A percentile compares a stretch with the other conserved stretches of the same genome.
Evolutionary conservation across 2,113 vertebrate species (phyloP).

Genomic region (Semnornis frantzii): DNA sequence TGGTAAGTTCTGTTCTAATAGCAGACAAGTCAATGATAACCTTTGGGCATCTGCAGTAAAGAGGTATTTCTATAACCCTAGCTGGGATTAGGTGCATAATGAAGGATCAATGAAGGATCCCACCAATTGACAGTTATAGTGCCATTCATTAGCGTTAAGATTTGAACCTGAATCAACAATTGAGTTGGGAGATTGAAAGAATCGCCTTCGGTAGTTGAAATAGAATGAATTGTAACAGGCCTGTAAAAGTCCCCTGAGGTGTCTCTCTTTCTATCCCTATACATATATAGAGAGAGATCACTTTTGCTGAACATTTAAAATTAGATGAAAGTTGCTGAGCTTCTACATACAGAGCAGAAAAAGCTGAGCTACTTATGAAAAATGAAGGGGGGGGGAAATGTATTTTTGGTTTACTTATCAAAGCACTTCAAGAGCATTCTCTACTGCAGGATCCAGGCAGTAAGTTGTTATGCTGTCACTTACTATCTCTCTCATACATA

Average conservation of each 20-base stretch:
- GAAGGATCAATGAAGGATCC: constrained; percentile 37
- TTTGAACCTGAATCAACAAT: constrained; percentile 49
- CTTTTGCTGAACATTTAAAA: constrained; percentile 32
- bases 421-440: constrained; percentile 11
- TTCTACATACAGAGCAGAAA: constrained; percentile 2
- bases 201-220: neutral
- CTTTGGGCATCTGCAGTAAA: constrained; percentile 30
- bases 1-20: neutral
- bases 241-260: constrained; percentile 27
- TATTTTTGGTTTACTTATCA: constrained; percentile 7
- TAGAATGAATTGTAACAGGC: neutral
- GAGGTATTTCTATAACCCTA: constrained; percentile 38
- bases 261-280: neutral
- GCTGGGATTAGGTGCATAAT: constrained; percentile 41
- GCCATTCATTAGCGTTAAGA: constrained; percentile 29
- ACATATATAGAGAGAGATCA: neutral
- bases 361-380: constrained; percentile 13
- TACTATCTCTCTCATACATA: neutral
- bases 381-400: neutral
- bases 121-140: neutral
- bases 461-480: constrained; percentile 31
- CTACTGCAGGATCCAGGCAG: neutral
- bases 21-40: constrained; percentile 31
- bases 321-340: constrained; percentile 32
- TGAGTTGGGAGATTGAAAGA: constrained; percentile 36